phyloP scores from a whole-genome alignment of 2,113 vertebrate species.

The Gymnobelideus leadbeateri region DNA sequence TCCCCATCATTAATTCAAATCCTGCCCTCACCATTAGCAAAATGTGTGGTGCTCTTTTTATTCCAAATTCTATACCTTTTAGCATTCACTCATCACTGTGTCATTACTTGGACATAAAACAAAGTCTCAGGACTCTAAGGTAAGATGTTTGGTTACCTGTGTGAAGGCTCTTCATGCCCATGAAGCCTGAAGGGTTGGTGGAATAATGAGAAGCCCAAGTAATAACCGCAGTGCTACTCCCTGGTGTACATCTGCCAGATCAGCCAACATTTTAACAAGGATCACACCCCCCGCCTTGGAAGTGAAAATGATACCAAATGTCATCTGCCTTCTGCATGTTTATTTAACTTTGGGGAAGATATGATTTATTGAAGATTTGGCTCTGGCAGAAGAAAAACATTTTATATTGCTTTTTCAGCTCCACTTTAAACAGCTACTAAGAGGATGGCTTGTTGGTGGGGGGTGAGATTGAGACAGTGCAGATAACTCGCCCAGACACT shows the following conservation, averaged over 20 bases:
- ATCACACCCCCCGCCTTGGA: slow-evolving; percentile 1
- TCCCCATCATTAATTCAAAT: background rate
- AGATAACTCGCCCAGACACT: background rate
- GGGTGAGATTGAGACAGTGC: background rate
- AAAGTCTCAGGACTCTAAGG: background rate
- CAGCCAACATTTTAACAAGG: slow-evolving; percentile 10
- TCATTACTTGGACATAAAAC: background rate
- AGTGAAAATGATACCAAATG: background rate
- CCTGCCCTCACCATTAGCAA: background rate
- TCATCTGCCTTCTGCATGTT: slow-evolving; percentile 3
- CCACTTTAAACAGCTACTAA: slow-evolving; percentile 25
- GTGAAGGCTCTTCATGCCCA: background rate
- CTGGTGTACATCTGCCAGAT: background rate
- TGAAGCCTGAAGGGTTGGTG: background rate
- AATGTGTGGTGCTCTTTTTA: background rate
- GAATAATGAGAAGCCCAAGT: background rate
- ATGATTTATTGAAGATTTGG: slow-evolving; percentile 8
- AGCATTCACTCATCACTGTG: background rate
- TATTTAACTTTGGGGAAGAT: slow-evolving; percentile 28
- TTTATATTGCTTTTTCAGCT: slow-evolving; percentile 26
- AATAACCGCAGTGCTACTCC: background rate
- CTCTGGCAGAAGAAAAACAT: slow-evolving; percentile 6
- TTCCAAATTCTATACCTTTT: background rate
- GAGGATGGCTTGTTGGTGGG: background rate
- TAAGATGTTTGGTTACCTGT: background rate